phyloP scores from a whole-genome alignment of 2,797 vertebrate species.

The Heliangelus exortis region DNA sequence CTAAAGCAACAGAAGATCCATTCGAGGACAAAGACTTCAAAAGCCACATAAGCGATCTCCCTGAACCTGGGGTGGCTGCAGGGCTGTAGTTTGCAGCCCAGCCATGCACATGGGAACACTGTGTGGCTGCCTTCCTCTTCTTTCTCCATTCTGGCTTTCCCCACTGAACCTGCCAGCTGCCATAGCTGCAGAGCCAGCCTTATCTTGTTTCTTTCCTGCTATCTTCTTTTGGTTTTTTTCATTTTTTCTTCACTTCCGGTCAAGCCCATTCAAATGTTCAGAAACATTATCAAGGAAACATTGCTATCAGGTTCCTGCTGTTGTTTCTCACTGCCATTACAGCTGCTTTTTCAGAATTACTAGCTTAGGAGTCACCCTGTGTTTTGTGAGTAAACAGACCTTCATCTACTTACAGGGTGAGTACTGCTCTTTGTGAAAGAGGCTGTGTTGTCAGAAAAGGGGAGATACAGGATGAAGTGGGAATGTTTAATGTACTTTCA shows the following conservation, averaged over 20 bases:
- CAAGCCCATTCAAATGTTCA: background rate
- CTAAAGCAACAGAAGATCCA: constrained; percentile 47
- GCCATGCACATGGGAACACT: background rate
- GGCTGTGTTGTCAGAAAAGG: background rate
- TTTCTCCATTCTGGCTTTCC: background rate
- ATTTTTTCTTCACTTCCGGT: background rate
- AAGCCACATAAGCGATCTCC: constrained; percentile 61
- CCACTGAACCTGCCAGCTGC: background rate
- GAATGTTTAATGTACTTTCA: constrained; percentile 24
- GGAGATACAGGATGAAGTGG: background rate
- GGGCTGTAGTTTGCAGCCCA: constrained; percentile 11
- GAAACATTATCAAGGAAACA: background rate
- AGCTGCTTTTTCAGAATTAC: background rate
- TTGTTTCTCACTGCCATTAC: background rate
- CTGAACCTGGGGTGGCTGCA: background rate
- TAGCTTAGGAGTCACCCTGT: background rate
- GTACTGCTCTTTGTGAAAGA: background rate
- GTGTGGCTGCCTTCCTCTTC: background rate
- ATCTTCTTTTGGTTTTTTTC: background rate
- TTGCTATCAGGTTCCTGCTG: background rate
- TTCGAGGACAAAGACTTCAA: constrained; percentile 66
- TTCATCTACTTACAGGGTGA: background rate
- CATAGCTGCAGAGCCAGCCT: background rate
- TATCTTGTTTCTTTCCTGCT: background rate
- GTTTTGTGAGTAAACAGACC: constrained; percentile 6